Conservation (phyloP, 2,888 invertebrate genomes). For the Leptinotarsa peninsularis region DNA sequence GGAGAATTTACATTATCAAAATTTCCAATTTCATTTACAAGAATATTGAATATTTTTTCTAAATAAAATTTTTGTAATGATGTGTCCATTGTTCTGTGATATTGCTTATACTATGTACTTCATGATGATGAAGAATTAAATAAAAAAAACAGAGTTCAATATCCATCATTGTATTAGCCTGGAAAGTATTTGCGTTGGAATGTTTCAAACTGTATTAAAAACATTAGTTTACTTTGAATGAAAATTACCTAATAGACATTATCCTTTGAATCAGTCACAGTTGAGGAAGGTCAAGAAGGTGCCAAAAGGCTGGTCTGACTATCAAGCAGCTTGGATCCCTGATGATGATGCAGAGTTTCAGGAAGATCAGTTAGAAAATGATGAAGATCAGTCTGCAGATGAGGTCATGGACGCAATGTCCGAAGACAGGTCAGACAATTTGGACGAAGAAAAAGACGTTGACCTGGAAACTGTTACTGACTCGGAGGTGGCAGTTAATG, state of each 20-base stretch:
- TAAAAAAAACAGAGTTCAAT: too few species aligned
- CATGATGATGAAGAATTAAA: too few species aligned
- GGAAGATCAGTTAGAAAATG: slow-evolving; percentile 71
- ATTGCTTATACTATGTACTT: too few species aligned
- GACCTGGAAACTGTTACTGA: slow-evolving; percentile 78
- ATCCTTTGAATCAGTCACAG: slow-evolving; percentile 33
- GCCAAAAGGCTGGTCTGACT: slow-evolving; percentile 96
- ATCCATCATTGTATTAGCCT: too few species aligned
- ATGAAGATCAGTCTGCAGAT: slow-evolving; percentile 73
- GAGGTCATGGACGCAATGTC: slow-evolving; percentile 58
- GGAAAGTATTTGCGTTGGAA: too few species aligned
- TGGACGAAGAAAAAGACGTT: slow-evolving; percentile 73
- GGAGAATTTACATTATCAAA: too few species aligned
- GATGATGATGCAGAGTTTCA: slow-evolving; percentile 72
- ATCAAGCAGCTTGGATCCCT: slow-evolving; percentile 95
- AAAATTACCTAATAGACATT: slow-evolving; percentile 9
- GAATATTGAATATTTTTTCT: too few species aligned
- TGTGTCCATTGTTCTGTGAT: too few species aligned
- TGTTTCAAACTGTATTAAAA: neutral
- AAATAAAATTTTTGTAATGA: too few species aligned
- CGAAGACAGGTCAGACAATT: slow-evolving; percentile 63
- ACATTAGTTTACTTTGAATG: neutral
- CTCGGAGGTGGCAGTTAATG: slow-evolving; percentile 71
- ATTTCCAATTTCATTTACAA: too few species aligned
- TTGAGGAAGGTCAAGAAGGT: slow-evolving; percentile 78